Base-by-base conservation (phyloP, 2,888 invertebrate genomes). In the Pseudoips prasinana region DNA sequence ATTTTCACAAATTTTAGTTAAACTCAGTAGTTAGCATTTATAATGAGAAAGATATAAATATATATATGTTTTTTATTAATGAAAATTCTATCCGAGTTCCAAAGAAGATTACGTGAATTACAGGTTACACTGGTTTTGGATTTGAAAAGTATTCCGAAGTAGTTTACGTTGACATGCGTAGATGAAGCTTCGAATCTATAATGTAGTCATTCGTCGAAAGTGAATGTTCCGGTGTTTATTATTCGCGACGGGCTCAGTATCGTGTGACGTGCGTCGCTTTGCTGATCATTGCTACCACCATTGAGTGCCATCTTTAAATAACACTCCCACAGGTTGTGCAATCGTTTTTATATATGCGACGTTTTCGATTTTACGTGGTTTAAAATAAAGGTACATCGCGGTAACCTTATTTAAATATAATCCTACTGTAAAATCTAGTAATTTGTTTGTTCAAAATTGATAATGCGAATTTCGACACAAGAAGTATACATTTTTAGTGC, bases 161-260 rank as follows among this genome's bases (percentile, higher is more conserved):
- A 41, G 46, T 41, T 53, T 49, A 45, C 22, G 29, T 39, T 47
- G 46, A 49, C 51, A 62, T 61, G 56, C 46, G 46, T 47, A 55
- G 52, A 38, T 27, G 37, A 33, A 40, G 42, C 44, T 42, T 59
- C 51, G 54, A 61, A 66, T 69, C 62, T 58, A 64, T 69, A 64
- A 65, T 66, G 65, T 67, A 65, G 70, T 63, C 60, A 60, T 63
- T 71, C 67, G 68, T 75, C 68, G 87, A 87, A 87, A 87, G 87
- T 82, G 86, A 87, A 82, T 68, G 82, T 78, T 75, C 76, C 73
- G 73, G 67, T 77, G 75, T 77, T 86, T 85, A 73, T 76, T 78
- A 85, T 83, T 82, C 82, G 69, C 70, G 60, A 58, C 55, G 50
- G 42, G 48, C 39, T 45, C 54, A 65, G 66, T 56, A 59, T 67